These are phyloP conservation scores for Coendou prehensilis DNA, from an alignment of 2,797 vertebrate genomes.

Conservation along the genomic window DNA sequence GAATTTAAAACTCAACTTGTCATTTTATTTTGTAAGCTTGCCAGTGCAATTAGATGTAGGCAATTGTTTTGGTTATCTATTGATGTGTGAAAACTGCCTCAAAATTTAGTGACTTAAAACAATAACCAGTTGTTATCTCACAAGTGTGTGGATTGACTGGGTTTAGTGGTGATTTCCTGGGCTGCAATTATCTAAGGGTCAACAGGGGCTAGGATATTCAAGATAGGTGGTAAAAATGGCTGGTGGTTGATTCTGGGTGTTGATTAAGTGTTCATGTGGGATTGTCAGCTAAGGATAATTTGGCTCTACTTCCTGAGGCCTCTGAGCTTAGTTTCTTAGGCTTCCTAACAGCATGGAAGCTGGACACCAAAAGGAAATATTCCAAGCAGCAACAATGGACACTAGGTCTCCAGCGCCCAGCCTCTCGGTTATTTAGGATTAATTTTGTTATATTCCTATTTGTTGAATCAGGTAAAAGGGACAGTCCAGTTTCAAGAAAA, in stretches of 20 bases:
- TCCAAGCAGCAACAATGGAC: not conserved
- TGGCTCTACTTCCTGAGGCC: not conserved
- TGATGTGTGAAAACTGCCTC: not conserved
- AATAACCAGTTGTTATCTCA: not conserved
- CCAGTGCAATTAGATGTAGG: not conserved
- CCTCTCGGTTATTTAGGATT: not conserved
- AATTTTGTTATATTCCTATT: not conserved
- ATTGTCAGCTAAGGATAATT: not conserved
- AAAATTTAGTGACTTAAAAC: not conserved
- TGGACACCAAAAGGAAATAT: not conserved
- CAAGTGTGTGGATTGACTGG: not conserved
- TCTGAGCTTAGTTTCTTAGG: not conserved
- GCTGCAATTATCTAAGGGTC: not conserved
- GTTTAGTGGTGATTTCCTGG: not conserved
- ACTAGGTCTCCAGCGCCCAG: not conserved
- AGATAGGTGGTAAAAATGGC: not conserved
- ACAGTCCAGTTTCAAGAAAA: not conserved
- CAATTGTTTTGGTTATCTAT: not conserved
- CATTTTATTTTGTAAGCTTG: slow-evolving; percentile 39
- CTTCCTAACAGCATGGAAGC: not conserved
- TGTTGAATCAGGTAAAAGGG: not conserved
- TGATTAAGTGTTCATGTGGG: not conserved
- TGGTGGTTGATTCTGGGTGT: not conserved
- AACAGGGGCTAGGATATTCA: not conserved
- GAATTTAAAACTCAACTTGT: slow-evolving; percentile 10